These are phyloP conservation scores for Falco concolor DNA, from an alignment of 2,797 vertebrate species.

Conservation along the genomic window DNA sequence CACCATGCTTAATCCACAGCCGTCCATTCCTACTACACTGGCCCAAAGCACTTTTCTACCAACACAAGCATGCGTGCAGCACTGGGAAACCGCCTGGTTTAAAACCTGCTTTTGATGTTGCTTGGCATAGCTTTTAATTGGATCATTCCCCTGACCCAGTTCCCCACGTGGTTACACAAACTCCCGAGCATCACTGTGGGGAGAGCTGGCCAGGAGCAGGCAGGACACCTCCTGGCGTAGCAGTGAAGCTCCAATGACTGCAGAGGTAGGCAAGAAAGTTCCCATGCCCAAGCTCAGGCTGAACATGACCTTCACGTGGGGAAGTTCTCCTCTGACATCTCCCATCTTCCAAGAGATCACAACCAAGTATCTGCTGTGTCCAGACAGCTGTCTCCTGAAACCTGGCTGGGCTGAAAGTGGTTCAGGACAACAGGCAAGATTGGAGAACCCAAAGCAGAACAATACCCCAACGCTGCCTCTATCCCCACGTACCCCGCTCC, in stretches of 20 bases:
- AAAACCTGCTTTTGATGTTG: not conserved
- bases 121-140: not conserved
- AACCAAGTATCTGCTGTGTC: not conserved
- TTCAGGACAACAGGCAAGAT: not conserved
- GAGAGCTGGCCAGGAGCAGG: not conserved
- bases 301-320: not conserved
- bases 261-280: not conserved
- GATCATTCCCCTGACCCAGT: conserved; percentile 20
- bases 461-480: not conserved
- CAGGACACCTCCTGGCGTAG: not conserved
- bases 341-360: not conserved
- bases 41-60: not conserved
- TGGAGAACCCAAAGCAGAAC: not conserved
- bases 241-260: not conserved
- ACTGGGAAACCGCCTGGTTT: not conserved
- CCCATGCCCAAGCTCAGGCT: not conserved
- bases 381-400: not conserved
- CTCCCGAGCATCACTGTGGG: not conserved
- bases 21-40: not conserved
- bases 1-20: accelerated
- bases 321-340: not conserved
- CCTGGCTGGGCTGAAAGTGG: not conserved
- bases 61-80: not conserved
- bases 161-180: not conserved
- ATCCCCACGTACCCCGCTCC: not conserved